These are phyloP conservation scores for Eulemur albifrons DNA, from an alignment of 2,797 vertebrate species.

Conservation along the genomic window DNA sequence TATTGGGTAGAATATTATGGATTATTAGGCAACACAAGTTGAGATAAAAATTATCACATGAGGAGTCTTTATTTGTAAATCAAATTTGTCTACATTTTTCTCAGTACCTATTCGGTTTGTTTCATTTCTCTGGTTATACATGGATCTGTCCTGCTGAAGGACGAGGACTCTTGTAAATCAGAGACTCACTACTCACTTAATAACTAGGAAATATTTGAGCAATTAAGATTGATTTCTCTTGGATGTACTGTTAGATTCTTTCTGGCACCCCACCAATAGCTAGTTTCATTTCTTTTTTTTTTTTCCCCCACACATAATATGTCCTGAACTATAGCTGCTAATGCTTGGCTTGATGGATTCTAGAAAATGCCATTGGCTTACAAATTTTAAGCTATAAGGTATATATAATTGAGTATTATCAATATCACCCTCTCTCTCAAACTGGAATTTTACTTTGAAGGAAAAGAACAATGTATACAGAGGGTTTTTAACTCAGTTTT, in stretches of 20 bases:
- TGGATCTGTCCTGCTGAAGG: neutral
- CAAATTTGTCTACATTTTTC: neutral
- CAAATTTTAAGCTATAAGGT: neutral
- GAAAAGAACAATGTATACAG: neutral
- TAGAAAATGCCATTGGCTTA: neutral
- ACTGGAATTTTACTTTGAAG: conserved; percentile 9
- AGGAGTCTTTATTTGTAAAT: neutral
- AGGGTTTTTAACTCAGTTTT: neutral
- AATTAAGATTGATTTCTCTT: neutral
- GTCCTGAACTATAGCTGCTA: neutral
- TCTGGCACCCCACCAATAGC: neutral
- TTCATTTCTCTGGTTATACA: neutral
- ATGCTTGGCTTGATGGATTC: neutral
- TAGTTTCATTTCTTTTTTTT: neutral
- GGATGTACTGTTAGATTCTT: neutral
- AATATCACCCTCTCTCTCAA: neutral
- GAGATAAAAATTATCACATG: neutral
- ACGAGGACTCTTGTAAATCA: neutral
- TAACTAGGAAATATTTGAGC: neutral
- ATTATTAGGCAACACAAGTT: neutral
- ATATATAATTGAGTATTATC: neutral
- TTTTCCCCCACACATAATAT: neutral
- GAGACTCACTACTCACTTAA: neutral
- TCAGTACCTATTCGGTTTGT: neutral
- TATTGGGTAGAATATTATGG: neutral